phyloP scores from a whole-genome alignment of 2,113 vertebrate genomes.

The Noturus placidus region DNA sequence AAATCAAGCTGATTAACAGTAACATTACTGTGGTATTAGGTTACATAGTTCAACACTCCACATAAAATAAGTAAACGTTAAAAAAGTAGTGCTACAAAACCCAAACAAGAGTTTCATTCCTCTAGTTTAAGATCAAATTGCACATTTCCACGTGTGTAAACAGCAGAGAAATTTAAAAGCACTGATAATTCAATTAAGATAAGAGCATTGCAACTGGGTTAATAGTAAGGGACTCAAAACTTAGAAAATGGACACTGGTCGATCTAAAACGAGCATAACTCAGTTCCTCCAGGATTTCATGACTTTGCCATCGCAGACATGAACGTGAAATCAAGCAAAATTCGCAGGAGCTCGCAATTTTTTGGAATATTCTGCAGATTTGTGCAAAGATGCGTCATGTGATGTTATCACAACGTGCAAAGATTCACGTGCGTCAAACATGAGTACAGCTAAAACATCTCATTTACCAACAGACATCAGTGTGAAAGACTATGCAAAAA shows the following conservation, averaged over 20 bases:
- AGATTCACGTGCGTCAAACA: too few relatives aligned
- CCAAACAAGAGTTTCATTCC: background rate
- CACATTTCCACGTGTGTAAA: background rate
- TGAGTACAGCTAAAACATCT: too few relatives aligned
- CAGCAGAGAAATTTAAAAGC: background rate
- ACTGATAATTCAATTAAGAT: slow-evolving; percentile 43
- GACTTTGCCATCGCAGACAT: too few relatives aligned
- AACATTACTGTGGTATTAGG: background rate
- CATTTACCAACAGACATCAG: too few relatives aligned
- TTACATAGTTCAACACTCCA: background rate
- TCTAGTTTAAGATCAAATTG: background rate
- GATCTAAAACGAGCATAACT: background rate
- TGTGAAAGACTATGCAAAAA: too few relatives aligned
- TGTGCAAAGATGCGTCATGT: too few relatives aligned
- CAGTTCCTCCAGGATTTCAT: too few relatives aligned
- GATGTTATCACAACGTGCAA: too few relatives aligned
- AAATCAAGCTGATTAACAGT: background rate
- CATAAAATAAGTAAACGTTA: background rate
- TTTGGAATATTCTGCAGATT: too few relatives aligned
- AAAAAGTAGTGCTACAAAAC: background rate
- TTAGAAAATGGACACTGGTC: background rate
- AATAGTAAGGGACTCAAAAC: slow-evolving; percentile 37
- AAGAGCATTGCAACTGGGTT: slow-evolving; percentile 45
- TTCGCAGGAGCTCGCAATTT: too few relatives aligned
- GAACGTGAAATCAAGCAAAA: too few relatives aligned